Percentiles rank a stretch among this genome's conserved stretches.
phyloP scores from a whole-genome alignment of 2,888 invertebrate genomes.

The Aporophyla nigra region DNA sequence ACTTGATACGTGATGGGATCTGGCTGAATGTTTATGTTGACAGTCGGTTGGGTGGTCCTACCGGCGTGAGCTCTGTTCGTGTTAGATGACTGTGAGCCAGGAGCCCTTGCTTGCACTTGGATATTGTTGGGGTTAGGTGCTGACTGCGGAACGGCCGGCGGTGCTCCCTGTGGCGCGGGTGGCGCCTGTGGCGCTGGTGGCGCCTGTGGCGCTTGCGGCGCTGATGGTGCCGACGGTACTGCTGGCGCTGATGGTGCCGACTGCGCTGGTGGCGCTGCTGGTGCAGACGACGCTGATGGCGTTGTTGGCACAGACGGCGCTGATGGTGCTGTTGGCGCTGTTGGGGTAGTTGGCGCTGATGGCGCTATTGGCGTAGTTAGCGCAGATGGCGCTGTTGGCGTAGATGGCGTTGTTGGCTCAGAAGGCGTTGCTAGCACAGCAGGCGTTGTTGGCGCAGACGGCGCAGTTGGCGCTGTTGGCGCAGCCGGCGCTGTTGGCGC shows the following conservation, averaged over 20 bases:
- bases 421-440: too few relatives aligned
- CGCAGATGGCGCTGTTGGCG: not conserved
- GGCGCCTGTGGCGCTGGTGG: conserved; percentile 1
- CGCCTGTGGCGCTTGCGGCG: not conserved
- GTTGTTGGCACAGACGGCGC: not conserved
- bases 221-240: not conserved
- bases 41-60: conserved; percentile 75
- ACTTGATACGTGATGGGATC: conserved; percentile 80
- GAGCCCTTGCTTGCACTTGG: conserved; percentile 22
- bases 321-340: not conserved
- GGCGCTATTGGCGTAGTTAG: not conserved
- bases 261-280: not conserved
- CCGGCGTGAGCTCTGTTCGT: conserved; percentile 64
- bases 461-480: not conserved
- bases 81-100: conserved; percentile 47
- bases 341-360: not conserved
- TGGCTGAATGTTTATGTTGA: conserved; percentile 74
- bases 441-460: conserved; percentile 1
- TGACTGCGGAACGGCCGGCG: conserved; percentile 14
- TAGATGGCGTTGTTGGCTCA: not conserved
- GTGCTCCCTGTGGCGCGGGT: not conserved
- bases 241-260: not conserved
- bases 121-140: conserved; percentile 13
- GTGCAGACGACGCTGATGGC: not conserved
- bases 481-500: not conserved